Evolutionary conservation across 2,888 invertebrate species (phyloP).

Genomic region (Stenchaetothrips biformis): DNA sequence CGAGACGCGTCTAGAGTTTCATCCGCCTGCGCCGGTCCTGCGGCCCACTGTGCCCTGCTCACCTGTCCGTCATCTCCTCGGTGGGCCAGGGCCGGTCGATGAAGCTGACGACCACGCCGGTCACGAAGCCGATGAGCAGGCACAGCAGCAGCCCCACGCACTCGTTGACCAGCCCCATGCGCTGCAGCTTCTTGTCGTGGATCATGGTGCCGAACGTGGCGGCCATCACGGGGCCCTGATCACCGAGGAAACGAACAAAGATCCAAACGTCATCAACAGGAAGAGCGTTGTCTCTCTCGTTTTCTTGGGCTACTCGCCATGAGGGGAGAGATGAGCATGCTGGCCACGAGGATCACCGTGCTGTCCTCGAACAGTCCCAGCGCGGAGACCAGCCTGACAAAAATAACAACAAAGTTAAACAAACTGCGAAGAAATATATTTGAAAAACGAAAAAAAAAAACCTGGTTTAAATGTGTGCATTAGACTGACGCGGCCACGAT

Average conservation of each 20-base stretch:
- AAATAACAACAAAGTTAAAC: slow-evolving; percentile 29
- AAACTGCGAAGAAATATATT: neutral
- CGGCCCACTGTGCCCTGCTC: slow-evolving; percentile 36
- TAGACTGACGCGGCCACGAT: slow-evolving; percentile 61
- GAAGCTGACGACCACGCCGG: slow-evolving; percentile 58
- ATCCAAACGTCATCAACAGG: slow-evolving; percentile 27
- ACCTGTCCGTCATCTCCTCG: slow-evolving; percentile 60
- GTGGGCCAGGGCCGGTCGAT: slow-evolving; percentile 59
- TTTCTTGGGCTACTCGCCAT: slow-evolving; percentile 53
- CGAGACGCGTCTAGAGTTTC: too few relatives aligned
- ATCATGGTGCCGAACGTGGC: slow-evolving; percentile 70
- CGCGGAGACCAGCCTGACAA: slow-evolving; percentile 60
- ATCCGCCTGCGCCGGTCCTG: too few relatives aligned
- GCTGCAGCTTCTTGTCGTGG: slow-evolving; percentile 57
- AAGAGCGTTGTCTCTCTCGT: neutral
- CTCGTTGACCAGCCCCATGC: slow-evolving; percentile 62
- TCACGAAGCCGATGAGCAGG: slow-evolving; percentile 61
- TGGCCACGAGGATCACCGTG: slow-evolving; percentile 67
- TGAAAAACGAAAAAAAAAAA: slow-evolving; percentile 27
- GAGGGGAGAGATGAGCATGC: slow-evolving; percentile 75
- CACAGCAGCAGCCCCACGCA: slow-evolving; percentile 62
- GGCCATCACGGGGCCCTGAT: slow-evolving; percentile 70
- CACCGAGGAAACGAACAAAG: too few relatives aligned
- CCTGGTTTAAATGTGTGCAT: slow-evolving; percentile 2
- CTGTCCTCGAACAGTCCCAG: slow-evolving; percentile 70